Conservation (phyloP, 2,797 vertebrate genomes). For the Galago senegalensis region DNA sequence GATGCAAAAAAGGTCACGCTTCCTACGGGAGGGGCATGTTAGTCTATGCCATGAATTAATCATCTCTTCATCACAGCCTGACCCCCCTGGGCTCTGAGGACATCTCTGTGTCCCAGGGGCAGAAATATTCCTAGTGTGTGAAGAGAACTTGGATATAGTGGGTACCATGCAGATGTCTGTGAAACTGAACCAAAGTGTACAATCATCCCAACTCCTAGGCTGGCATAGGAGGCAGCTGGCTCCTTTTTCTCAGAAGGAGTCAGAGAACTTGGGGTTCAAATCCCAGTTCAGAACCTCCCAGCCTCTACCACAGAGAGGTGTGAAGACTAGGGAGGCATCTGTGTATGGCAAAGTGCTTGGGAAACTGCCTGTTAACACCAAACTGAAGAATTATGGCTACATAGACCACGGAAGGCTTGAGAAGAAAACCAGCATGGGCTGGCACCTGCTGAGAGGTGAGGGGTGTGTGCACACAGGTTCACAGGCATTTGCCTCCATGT, state of each 20-base stretch:
- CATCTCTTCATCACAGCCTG: not conserved
- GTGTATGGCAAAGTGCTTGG: not conserved
- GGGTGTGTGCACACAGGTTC: rapidly evolving
- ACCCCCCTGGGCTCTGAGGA: not conserved
- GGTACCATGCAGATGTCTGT: not conserved
- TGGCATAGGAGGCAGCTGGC: not conserved
- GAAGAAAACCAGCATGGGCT: not conserved
- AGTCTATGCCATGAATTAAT: not conserved
- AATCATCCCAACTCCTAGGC: not conserved
- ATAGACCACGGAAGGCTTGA: not conserved
- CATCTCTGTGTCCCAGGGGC: not conserved
- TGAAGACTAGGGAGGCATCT: not conserved
- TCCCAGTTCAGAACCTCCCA: not conserved
- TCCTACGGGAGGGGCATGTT: not conserved
- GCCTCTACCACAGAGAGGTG: not conserved
- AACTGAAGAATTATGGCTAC: not conserved
- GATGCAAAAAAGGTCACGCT: not conserved
- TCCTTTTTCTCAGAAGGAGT: not conserved
- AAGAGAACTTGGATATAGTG: not conserved
- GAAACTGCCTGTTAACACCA: not conserved
- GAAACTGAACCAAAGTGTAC: not conserved
- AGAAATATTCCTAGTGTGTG: not conserved
- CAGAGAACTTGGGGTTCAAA: not conserved
- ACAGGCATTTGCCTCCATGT: not conserved
- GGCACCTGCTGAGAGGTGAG: not conserved